A percentile compares a stretch with the other conserved stretches of the same genome.
Evolutionary conservation across 2,888 invertebrate species (phyloP).

Genomic region (Catocala fraxini): DNA sequence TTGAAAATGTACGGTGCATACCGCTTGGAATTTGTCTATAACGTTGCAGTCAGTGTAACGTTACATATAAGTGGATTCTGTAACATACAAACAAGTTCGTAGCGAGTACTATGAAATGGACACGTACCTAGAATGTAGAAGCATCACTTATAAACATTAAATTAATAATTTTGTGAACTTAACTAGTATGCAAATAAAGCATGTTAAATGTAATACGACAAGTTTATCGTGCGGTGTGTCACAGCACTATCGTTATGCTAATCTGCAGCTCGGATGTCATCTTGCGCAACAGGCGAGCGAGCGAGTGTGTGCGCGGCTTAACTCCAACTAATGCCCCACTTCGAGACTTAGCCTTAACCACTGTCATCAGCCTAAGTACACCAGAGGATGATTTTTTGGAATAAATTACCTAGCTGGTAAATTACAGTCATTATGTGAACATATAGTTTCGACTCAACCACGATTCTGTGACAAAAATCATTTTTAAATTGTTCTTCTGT

Average conservation of each 20-base stretch:
- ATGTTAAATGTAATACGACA: background rate
- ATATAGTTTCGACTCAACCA: constrained; percentile 33
- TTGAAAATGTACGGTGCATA: constrained; percentile 9
- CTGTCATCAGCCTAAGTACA: constrained; percentile 56
- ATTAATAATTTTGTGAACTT: no score
- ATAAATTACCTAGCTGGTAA: constrained; percentile 51
- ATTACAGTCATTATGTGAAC: constrained; percentile 48
- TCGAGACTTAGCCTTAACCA: constrained; percentile 64
- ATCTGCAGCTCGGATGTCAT: constrained; percentile 83
- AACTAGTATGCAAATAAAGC: no score
- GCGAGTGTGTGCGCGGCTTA: constrained; percentile 76
- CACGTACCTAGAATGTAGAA: no score
- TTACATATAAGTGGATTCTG: background rate
- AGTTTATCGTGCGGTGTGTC: constrained; percentile 40
- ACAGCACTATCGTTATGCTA: constrained; percentile 79
- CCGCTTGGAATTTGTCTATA: background rate
- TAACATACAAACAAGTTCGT: background rate
- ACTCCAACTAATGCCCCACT: constrained; percentile 72
- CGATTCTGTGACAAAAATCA: constrained; percentile 41
- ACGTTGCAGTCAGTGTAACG: background rate
- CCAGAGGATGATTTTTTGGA: constrained; percentile 53
- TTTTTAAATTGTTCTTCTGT: constrained; percentile 30
- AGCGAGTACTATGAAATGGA: no score
- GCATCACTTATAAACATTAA: no score
- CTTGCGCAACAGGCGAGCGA: constrained; percentile 85